Evolutionary conservation across 2,797 vertebrate genomes (phyloP), one percentile per base, ranked within the genome.

Genomic region (Rallus crepitans): DNA sequence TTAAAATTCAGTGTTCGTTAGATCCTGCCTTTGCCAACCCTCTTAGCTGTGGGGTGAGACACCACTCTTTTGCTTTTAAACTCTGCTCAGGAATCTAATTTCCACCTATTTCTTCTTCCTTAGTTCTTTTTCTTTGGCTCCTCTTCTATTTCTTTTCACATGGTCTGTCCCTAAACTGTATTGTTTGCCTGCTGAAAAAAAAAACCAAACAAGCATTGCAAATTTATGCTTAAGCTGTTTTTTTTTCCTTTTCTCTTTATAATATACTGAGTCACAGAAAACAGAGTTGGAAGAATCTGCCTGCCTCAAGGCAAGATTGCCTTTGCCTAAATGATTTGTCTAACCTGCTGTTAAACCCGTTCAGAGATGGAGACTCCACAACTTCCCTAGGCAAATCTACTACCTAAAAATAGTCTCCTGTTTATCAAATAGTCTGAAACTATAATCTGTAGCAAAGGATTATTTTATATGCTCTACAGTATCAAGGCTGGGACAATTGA

Each of bases 391-490:
- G 86, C 70, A 87, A 92, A 80, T 87, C 59, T 90, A 30, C 24
- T 84, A 66, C 75, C 83, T 97, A 92, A 96, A 97, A 97, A 92
- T 94, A 94, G 86, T 52, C 28, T 76, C 17, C 30, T 93, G 70
- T 87, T 93, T 91, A 90, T 94, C 60, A 94, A 93, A 83, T 24
- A 91, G 89, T 87, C 72, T 97, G 84, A 87, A 94, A 83, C 42
- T 63, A 33, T 82, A 76, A 92, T 91, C 89, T 84, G 25, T 40
- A 85, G 35, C 42, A 73, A 88, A 78, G 59, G 15, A 66, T 66
- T 93, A 83, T 92, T 4, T 78, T 72, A 66, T 37, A 4, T 70
- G 25, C 31, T 94, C 30, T 78, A 59, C 35, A 57, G 37, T 60
- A 73, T 20, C 76, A 91, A 90, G 66, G 24, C 70, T 72, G 69